Conservation (phyloP, 2,797 vertebrate species). For the Pantherophis alleghaniensis region DNA sequence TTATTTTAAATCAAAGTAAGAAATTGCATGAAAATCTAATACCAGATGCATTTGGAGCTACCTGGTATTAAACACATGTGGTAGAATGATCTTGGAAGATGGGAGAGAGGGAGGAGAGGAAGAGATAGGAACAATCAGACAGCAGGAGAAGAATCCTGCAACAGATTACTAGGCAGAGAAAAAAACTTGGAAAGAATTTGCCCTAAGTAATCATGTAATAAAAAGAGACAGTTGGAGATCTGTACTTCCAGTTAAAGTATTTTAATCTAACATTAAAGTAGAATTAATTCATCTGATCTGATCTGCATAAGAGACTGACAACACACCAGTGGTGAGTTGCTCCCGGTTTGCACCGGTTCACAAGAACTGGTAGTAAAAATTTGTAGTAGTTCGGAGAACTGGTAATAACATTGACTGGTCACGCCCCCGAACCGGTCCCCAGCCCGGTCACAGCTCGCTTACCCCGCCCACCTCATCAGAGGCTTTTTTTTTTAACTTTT, state of each 20-base stretch:
- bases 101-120: background rate
- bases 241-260: background rate
- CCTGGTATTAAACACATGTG: background rate
- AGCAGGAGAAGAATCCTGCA: background rate
- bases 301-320: too few relatives aligned
- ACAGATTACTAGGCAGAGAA: background rate
- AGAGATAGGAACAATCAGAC: background rate
- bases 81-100: background rate
- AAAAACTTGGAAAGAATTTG: background rate
- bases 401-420: too few relatives aligned
- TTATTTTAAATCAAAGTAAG: background rate
- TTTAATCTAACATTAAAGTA: background rate
- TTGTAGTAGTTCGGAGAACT: too few relatives aligned
- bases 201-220: background rate
- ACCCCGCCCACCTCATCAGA: too few relatives aligned
- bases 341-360: too few relatives aligned
- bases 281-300: background rate
- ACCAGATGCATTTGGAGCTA: background rate
- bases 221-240: background rate
- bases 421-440: too few relatives aligned
- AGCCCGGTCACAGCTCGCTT: too few relatives aligned
- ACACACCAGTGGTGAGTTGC: too few relatives aligned
- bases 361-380: too few relatives aligned
- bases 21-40: background rate
- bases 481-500: too few relatives aligned